phyloP scores from a whole-genome alignment of 1,140 invertebrate species.

The Panulirus ornatus region DNA sequence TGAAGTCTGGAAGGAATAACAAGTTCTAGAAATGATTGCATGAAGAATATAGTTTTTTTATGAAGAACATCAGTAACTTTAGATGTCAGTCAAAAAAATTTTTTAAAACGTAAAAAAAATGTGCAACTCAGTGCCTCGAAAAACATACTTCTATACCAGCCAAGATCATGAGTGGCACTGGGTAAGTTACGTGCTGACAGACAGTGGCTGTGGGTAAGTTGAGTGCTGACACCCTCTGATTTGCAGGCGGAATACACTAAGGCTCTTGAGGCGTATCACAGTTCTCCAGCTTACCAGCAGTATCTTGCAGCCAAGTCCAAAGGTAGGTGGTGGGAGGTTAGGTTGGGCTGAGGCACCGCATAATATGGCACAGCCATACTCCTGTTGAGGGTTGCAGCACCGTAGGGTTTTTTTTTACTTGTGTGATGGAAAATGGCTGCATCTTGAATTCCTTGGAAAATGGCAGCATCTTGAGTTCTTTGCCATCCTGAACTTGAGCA shows the following conservation, averaged over 20 bases:
- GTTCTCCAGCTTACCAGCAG: slow-evolving; percentile 95
- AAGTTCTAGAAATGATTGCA: neutral
- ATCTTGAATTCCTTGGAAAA: slow-evolving; percentile 3
- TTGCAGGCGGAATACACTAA: slow-evolving; percentile 90
- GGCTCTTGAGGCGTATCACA: slow-evolving; percentile 96
- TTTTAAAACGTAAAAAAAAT: neutral
- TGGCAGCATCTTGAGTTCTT: neutral
- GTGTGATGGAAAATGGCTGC: neutral
- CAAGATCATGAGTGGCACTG: neutral
- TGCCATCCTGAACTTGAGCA: slow-evolving; percentile 5
- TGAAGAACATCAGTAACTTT: neutral
- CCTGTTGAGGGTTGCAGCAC: slow-evolving; percentile 27
- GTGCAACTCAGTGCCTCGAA: neutral
- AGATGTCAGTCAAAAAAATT: neutral
- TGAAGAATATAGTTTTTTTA: neutral
- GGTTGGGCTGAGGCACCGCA: neutral
- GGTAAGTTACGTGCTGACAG: neutral
- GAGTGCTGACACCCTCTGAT: slow-evolving; percentile 45
- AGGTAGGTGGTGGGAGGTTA: slow-evolving; percentile 81
- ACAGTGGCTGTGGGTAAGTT: slow-evolving; percentile 21
- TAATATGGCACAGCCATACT: neutral
- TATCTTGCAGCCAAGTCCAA: slow-evolving; percentile 96
- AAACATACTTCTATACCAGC: neutral
- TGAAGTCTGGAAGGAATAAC: neutral
- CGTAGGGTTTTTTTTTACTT: slow-evolving; percentile 11